Evolutionary conservation across 2,888 invertebrate genomes (phyloP).

Genomic region (Selenia dentaria): DNA sequence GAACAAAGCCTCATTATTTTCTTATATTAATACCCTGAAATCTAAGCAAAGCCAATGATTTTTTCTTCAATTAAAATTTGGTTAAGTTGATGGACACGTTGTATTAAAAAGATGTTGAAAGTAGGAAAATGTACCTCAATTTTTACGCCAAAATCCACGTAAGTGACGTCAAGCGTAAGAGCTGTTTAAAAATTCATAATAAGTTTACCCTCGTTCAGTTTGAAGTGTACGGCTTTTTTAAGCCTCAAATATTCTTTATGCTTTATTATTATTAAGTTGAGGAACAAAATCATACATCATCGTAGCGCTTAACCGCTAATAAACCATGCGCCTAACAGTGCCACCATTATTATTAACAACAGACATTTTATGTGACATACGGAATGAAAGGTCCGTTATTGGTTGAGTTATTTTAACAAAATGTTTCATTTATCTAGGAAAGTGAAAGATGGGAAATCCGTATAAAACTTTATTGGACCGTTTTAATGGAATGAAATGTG

Average conservation of each 20-base stretch:
- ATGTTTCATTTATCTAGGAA: conserved; percentile 32
- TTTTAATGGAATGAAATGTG: conserved; percentile 32
- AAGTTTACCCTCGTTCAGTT: conserved; percentile 11
- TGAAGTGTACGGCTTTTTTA: conserved; percentile 1
- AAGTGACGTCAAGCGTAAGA: conserved; percentile 17
- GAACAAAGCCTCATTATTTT: too few species aligned
- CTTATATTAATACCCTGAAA: conserved; percentile 11
- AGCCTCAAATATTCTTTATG: neutral
- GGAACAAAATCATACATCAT: too few species aligned
- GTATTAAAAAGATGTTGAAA: conserved; percentile 17
- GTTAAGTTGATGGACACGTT: conserved; percentile 23
- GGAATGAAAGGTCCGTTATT: conserved; percentile 31
- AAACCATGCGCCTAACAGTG: neutral
- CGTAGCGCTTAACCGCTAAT: neutral
- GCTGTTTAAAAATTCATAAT: conserved; percentile 22
- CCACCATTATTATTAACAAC: conserved; percentile 24
- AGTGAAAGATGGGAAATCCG: conserved; percentile 34
- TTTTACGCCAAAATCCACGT: conserved; percentile 8
- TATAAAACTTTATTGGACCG: conserved; percentile 41
- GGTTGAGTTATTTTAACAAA: conserved; percentile 26
- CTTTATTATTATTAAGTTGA: too few species aligned
- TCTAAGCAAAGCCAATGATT: conserved; percentile 11
- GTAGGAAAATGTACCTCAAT: conserved; percentile 15
- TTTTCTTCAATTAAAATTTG: conserved; percentile 13
- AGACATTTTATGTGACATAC: conserved; percentile 32